Evolutionary conservation across 2,113 vertebrate genomes (phyloP).

Genomic region (Heterocephalus glaber): DNA sequence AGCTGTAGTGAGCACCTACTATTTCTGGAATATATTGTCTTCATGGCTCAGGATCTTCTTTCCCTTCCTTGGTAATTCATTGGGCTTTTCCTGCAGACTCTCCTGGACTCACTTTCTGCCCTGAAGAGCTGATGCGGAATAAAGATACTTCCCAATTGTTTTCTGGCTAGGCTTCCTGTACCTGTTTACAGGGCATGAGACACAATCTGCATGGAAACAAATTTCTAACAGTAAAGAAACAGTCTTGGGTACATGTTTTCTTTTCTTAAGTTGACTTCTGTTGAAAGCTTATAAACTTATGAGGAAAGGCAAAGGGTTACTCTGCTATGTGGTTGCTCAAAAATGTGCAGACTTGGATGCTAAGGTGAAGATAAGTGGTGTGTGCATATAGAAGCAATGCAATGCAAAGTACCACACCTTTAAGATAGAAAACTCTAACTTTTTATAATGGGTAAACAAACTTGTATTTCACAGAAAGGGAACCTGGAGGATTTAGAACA

Average conservation of each 20-base stretch:
- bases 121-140: constrained; percentile 58
- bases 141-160: background rate
- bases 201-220: background rate
- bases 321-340: background rate
- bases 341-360: background rate
- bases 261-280: background rate
- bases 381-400: background rate
- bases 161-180: background rate
- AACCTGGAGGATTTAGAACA: background rate
- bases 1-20: background rate
- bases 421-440: background rate
- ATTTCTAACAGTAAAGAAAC: background rate
- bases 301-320: background rate
- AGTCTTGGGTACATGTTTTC: background rate
- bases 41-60: background rate
- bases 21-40: background rate
- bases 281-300: background rate
- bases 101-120: constrained; percentile 8
- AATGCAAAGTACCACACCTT: background rate
- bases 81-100: background rate
- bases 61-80: background rate
- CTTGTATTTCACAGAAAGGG: background rate
- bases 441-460: background rate
- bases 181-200: background rate
- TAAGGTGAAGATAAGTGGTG: background rate